Conservation (phyloP, 2,888 invertebrate genomes). For the Muscina levida region DNA sequence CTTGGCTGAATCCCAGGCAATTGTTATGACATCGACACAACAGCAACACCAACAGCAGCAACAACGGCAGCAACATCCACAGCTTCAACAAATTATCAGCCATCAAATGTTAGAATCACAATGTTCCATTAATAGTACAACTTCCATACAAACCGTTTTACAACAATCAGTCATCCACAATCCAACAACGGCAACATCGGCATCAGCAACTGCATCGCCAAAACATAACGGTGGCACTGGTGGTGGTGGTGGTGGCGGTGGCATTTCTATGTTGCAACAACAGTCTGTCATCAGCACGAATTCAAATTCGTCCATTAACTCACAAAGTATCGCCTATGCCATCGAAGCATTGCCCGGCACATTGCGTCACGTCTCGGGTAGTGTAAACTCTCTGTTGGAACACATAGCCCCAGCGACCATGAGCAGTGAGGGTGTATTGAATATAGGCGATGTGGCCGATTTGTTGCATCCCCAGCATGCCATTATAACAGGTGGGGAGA, state of each 20-base stretch:
- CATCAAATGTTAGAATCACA: constrained; percentile 79
- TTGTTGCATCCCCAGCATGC: constrained; percentile 93
- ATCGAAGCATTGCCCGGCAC: constrained; percentile 69
- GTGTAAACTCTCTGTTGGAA: constrained; percentile 76
- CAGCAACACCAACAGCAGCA: constrained; percentile 69
- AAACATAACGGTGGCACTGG: constrained; percentile 56
- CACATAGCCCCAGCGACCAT: constrained; percentile 76
- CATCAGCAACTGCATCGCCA: constrained; percentile 52
- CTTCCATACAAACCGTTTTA: constrained; percentile 78
- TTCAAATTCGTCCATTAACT: constrained; percentile 68
- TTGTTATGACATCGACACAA: constrained; percentile 74
- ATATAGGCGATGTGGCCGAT: constrained; percentile 87
- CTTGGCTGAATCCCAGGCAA: constrained; percentile 74
- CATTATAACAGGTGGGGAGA: constrained; percentile 86
- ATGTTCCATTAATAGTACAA: constrained; percentile 77
- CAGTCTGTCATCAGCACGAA: constrained; percentile 71
- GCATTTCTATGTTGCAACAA: constrained; percentile 69
- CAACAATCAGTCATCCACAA: constrained; percentile 74
- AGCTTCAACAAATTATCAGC: constrained; percentile 70
- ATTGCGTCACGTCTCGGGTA: constrained; percentile 71
- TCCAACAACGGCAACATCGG: constrained; percentile 33
- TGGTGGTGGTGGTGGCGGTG: background rate
- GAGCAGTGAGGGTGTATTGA: constrained; percentile 76
- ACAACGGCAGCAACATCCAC: constrained; percentile 67
- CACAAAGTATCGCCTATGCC: constrained; percentile 70